phyloP scores from a whole-genome alignment of 2,888 invertebrate species.

The Blera fallax region DNA sequence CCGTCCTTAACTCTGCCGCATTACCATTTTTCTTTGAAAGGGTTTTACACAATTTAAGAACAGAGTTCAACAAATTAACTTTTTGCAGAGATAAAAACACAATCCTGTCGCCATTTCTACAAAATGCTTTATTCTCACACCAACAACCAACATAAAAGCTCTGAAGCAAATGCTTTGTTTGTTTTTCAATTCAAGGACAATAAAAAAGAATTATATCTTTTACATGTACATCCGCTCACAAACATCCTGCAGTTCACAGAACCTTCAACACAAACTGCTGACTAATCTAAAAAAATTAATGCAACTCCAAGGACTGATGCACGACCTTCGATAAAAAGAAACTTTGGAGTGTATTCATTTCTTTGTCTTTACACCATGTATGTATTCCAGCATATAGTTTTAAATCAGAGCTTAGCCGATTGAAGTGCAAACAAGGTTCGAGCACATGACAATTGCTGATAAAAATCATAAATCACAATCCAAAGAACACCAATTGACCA shows the following conservation, averaged over 20 bases:
- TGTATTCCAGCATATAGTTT: not conserved
- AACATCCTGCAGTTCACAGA: too few species aligned
- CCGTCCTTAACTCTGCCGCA: too few species aligned
- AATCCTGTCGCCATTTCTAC: too few species aligned
- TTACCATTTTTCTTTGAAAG: too few species aligned
- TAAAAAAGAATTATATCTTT: not conserved
- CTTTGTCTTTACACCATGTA: slow-evolving; percentile 33
- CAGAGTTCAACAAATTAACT: too few species aligned
- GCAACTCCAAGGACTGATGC: slow-evolving; percentile 42
- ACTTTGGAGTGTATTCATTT: not conserved
- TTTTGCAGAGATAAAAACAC: too few species aligned
- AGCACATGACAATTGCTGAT: slow-evolving; percentile 39
- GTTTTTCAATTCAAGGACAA: not conserved
- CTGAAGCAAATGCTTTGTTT: not conserved
- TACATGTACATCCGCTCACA: not conserved
- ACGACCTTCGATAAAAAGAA: slow-evolving; percentile 20
- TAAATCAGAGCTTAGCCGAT: slow-evolving; percentile 8
- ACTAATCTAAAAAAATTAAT: slow-evolving; percentile 45
- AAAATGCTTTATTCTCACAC: too few species aligned
- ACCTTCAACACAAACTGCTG: slow-evolving; percentile 42
- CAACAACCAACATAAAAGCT: not conserved
- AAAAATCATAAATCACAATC: slow-evolving; percentile 47
- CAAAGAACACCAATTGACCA: slow-evolving; percentile 57
- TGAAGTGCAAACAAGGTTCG: slow-evolving; percentile 27
- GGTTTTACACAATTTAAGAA: too few species aligned